Evolutionary conservation across 1,140 invertebrate species (phyloP).

Genomic region (Stegodyphus mimosarum): DNA sequence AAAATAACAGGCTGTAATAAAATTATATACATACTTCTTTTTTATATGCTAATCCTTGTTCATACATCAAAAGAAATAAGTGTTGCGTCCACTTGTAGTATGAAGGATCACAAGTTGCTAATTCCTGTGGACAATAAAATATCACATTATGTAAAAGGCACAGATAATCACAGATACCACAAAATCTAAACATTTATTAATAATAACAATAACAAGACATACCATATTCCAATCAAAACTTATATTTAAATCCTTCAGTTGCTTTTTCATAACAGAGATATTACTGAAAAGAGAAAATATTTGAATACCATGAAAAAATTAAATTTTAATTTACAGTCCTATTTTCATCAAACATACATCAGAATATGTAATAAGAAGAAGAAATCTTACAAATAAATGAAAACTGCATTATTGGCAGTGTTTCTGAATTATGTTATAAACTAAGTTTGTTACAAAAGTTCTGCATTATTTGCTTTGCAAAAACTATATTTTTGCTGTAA

Average conservation of each 20-base stretch:
- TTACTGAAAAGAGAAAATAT: constrained; percentile 73
- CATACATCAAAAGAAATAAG: constrained; percentile 90
- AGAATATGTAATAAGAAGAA: too few relatives aligned
- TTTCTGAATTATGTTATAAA: too few relatives aligned
- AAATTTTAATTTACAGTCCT: too few relatives aligned
- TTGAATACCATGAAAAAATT: neutral
- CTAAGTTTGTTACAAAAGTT: too few relatives aligned
- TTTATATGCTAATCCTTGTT: constrained; percentile 86
- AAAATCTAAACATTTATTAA: neutral
- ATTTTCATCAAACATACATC: too few relatives aligned
- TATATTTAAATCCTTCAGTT: constrained; percentile 83
- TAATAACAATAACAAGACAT: constrained; percentile 67
- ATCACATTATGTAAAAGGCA: neutral
- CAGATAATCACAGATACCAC: neutral
- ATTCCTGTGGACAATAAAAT: constrained; percentile 67
- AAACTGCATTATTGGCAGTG: too few relatives aligned
- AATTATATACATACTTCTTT: constrained; percentile 75
- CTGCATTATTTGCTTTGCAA: too few relatives aligned
- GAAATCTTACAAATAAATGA: too few relatives aligned
- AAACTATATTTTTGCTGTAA: too few relatives aligned
- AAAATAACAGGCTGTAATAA: too few relatives aligned
- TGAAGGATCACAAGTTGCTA: constrained; percentile 71
- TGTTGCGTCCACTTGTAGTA: constrained; percentile 91
- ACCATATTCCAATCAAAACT: constrained; percentile 96
- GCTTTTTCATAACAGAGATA: constrained; percentile 89